phyloP scores from a whole-genome alignment of 2,797 vertebrate genomes.

The Pseudochaenichthys georgianus region DNA sequence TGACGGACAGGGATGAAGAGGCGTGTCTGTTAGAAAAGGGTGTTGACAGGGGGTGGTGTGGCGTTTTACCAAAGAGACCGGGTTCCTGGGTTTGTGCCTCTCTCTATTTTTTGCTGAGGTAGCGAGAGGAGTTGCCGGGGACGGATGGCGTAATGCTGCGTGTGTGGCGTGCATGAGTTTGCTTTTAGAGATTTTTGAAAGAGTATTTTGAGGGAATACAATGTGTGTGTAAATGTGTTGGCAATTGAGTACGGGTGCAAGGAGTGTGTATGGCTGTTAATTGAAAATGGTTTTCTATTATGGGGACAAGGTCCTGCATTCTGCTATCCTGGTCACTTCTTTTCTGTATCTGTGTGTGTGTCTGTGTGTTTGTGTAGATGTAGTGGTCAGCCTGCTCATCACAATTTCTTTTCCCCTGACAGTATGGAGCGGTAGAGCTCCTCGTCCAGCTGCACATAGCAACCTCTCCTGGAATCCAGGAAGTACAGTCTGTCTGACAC shows the following conservation, averaged over 20 bases:
- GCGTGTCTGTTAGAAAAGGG: constrained; percentile 9
- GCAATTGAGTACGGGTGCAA: constrained; percentile 22
- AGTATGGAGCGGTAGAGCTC: constrained; percentile 88
- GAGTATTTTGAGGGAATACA: constrained; percentile 32
- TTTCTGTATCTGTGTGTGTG: constrained; percentile 11
- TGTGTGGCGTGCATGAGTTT: constrained; percentile 37
- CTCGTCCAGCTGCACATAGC: constrained; percentile 86
- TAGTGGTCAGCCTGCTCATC: constrained; percentile 66
- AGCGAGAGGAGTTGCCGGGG: constrained; percentile 71
- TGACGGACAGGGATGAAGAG: constrained; percentile 31
- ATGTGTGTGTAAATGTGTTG: constrained; percentile 34
- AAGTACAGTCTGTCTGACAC: constrained; percentile 93
- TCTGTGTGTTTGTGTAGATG: constrained; percentile 37
- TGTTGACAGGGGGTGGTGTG: constrained; percentile 34
- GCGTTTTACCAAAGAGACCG: constrained; percentile 57
- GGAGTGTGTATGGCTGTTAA: constrained; percentile 67
- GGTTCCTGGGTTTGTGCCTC: constrained; percentile 62
- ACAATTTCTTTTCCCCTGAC: constrained; percentile 93
- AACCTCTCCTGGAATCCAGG: constrained; percentile 91
- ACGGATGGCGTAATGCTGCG: constrained; percentile 41
- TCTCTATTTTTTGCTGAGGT: constrained; percentile 79
- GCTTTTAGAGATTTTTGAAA: constrained; percentile 38
- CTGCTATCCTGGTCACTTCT: constrained; percentile 49
- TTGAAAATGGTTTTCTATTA: constrained; percentile 35
- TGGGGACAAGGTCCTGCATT: constrained; percentile 36